Evolutionary conservation across 2,113 vertebrate species (phyloP), one percentile per base, ranked within the genome.

Genomic region (Gallinago jamesoni): DNA sequence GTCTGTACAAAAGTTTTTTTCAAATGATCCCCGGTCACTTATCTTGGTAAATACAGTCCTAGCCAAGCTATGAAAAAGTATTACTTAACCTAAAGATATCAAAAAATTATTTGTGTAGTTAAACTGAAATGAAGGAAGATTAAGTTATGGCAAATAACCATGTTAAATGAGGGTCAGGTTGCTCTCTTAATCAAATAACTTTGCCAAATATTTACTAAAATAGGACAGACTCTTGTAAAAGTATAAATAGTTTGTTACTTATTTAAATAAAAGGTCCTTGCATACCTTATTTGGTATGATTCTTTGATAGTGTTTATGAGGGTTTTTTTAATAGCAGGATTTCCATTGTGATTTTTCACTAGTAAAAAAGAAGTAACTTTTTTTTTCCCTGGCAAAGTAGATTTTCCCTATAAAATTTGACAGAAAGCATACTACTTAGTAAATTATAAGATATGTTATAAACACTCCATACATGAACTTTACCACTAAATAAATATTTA

Each of bases 221-320:
- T 98, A 98, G 98, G 97, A 93, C 98, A 98, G 97, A 96, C 97
- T 97, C 97, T 98, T 97, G 96, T 97, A 97, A 98, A 98, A 98
- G 96, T 98, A 98, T 98, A 98, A 98, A 98, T 98, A 98, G 97
- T 98, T 98, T 97, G 98, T 98, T 98, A 98, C 97, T 98, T 98
- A 97, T 97, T 98, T 98, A 98, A 98, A 98, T 98, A 98, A 98
- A 98, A 96, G 97, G 90, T 97, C 91, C 93, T 96, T 94, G 59
- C 95, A 95, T 89, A 91, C 98, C 98, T 97, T 98, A 98, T 98
- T 98, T 98, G 98, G 98, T 98, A 96, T 92, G 97, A 89, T 97
- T 95, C 96, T 97, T 97, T 98, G 97, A 98, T 97, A 96, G 82
- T 97, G 90, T 98, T 98, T 95, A 95, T 95, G 45, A 96, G 81